Evolutionary conservation across 1,140 invertebrate genomes (phyloP).

Genomic region (Hylyphantes graminicola): DNA sequence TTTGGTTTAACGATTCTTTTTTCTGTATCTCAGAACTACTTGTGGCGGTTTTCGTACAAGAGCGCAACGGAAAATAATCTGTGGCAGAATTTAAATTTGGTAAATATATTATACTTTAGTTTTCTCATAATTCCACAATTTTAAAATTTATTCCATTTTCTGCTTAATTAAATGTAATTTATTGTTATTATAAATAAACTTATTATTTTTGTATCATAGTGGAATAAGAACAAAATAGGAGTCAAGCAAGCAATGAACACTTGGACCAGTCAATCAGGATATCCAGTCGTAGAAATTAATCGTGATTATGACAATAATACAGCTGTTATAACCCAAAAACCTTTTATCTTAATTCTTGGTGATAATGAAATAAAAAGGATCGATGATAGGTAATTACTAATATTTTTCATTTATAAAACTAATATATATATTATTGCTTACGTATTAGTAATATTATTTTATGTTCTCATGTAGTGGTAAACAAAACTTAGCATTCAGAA

Average conservation of each 20-base stretch:
- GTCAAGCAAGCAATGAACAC: slow-evolving; percentile 84
- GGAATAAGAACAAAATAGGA: slow-evolving; percentile 62
- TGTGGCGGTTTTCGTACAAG: slow-evolving; percentile 79
- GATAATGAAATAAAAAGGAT: not conserved
- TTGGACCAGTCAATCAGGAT: slow-evolving; percentile 90
- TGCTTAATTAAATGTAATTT: not conserved
- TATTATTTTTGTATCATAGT: slow-evolving; percentile 11
- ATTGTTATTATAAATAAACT: not conserved
- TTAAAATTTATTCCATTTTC: not conserved
- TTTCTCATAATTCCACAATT: not conserved
- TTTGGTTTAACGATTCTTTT: not conserved
- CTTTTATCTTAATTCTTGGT: slow-evolving; percentile 67
- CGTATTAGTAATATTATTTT: too few species aligned
- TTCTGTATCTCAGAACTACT: slow-evolving; percentile 71
- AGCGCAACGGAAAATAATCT: slow-evolving; percentile 87
- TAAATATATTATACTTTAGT: slow-evolving; percentile 72
- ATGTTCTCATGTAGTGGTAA: too few species aligned
- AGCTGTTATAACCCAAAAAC: slow-evolving; percentile 41
- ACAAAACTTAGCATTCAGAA: too few species aligned
- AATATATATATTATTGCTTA: not conserved
- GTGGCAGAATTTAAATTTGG: slow-evolving; percentile 82
- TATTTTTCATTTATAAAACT: not conserved
- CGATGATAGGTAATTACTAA: slow-evolving; percentile 31
- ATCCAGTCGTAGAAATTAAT: slow-evolving; percentile 81
- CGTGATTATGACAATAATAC: slow-evolving; percentile 74